A percentile compares a stretch with the other conserved stretches of the same genome.
Evolutionary conservation across 35 echinoderm and acorn worm genomes (phyloP).

Genomic region (Lytechinus variegatus): DNA sequence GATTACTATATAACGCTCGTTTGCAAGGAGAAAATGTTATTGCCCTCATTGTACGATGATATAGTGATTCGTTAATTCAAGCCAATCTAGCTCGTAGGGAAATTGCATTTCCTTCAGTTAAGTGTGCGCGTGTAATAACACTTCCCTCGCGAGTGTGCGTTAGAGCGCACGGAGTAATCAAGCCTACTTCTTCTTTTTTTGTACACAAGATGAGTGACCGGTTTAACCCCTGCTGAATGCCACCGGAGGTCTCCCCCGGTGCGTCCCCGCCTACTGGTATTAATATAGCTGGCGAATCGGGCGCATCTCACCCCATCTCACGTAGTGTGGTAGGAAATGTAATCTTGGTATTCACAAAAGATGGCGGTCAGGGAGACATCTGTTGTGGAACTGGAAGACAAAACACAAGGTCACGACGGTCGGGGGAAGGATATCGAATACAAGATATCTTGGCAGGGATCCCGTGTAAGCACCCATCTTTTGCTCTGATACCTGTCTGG

Average conservation of each 20-base stretch:
- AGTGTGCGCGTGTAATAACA: slow-evolving; percentile 32
- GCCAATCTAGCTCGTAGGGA: neutral
- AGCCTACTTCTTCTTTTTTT: neutral
- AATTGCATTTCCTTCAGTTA: slow-evolving; percentile 43
- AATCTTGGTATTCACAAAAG: slow-evolving; percentile 27
- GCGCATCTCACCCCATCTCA: slow-evolving; percentile 3
- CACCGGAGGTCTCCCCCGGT: neutral
- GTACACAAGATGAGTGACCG: neutral
- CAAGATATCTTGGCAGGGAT: neutral
- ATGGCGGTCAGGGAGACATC: neutral
- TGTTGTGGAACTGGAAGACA: slow-evolving; percentile 18
- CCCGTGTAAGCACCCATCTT: neutral
- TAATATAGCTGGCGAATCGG: neutral
- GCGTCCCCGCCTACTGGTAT: neutral
- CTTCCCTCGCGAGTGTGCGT: slow-evolving; percentile 8
- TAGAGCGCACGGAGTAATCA: slow-evolving; percentile 15
- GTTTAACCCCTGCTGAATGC: slow-evolving; percentile 8
- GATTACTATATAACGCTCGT: slow-evolving; percentile 6
- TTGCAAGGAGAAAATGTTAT: slow-evolving; percentile 4
- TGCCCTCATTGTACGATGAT: slow-evolving; percentile 6
- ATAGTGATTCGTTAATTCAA: neutral
- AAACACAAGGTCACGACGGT: neutral
- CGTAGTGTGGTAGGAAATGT: slow-evolving; percentile 28
- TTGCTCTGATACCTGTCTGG: neutral
- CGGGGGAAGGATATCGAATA: neutral